Conservation (phyloP, 2,113 vertebrate genomes). For the Rafetus swinhoei region DNA sequence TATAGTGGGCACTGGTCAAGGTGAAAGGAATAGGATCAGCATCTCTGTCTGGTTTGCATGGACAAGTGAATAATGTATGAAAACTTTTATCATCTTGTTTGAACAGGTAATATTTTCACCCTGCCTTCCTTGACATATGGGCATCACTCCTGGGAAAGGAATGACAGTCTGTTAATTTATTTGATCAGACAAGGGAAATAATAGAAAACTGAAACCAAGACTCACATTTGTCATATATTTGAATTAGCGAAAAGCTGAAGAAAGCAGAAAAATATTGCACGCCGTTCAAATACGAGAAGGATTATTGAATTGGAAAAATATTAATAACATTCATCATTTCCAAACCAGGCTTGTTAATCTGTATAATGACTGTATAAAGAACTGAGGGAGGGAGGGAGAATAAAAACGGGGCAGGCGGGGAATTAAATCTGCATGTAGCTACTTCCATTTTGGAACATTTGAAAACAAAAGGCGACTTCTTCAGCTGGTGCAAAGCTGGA, state of each 20-base stretch:
- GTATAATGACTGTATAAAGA: conserved; percentile 53
- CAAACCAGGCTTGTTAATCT: conserved; percentile 54
- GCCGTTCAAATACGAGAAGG: conserved; percentile 58
- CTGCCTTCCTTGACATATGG: conserved; percentile 52
- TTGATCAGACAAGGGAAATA: conserved; percentile 73
- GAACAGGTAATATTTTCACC: conserved; percentile 63
- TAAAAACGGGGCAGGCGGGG: conserved; percentile 45
- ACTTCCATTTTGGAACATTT: conserved; percentile 2
- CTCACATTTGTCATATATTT: conserved; percentile 54
- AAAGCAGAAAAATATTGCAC: conserved; percentile 72
- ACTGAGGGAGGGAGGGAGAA: conserved; percentile 15
- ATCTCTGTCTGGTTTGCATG: conserved; percentile 21
- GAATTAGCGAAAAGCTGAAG: conserved; percentile 64
- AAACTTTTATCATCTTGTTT: conserved; percentile 46
- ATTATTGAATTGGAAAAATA: conserved; percentile 72
- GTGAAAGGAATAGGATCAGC: conserved; percentile 20
- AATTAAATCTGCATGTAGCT: neutral
- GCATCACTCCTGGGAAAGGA: conserved; percentile 71
- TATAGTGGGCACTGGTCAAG: conserved; percentile 13
- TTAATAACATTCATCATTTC: conserved; percentile 66
- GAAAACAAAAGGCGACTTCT: conserved; percentile 14
- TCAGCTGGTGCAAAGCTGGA: neutral
- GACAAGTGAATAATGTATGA: conserved; percentile 24
- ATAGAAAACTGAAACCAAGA: conserved; percentile 62
- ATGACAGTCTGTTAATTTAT: conserved; percentile 73